A percentile compares a stretch with the other conserved stretches of the same genome.
phyloP scores from a whole-genome alignment of 1,140 invertebrate species.

The Uloborus diversus region DNA sequence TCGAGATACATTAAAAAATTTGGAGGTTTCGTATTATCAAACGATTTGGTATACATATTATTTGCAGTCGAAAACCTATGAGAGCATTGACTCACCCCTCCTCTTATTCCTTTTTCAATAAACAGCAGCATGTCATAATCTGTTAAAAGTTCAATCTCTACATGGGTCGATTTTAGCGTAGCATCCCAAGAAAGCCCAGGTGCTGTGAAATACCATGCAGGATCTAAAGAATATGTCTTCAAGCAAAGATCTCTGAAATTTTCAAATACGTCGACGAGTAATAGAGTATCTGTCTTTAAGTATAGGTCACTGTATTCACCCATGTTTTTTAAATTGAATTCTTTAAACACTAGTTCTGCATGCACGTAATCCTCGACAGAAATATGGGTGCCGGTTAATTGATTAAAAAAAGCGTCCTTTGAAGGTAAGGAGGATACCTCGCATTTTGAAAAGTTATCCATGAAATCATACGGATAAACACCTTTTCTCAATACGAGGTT shows the following conservation, averaged over 20 bases:
- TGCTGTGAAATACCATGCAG: not conserved
- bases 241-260: not conserved
- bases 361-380: not conserved
- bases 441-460: not conserved
- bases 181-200: not conserved
- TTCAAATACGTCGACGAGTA: not conserved
- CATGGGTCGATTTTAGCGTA: not conserved
- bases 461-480: not conserved
- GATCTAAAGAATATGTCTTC: not conserved
- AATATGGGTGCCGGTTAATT: not conserved
- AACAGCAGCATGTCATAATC: not conserved
- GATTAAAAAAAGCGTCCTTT: not conserved
- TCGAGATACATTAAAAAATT: no score
- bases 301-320: no score
- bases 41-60: slow-evolving; percentile 59
- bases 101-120: slow-evolving; percentile 51
- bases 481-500: not conserved
- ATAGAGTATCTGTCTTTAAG: not conserved
- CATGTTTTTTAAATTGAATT: not conserved
- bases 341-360: not conserved
- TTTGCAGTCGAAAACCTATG: slow-evolving; percentile 60
- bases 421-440: not conserved
- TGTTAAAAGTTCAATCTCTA: not conserved
- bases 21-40: no score
- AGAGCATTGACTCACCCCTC: slow-evolving; percentile 55